phyloP scores from a whole-genome alignment of 2,113 vertebrate genomes.

The Pelvicachromis taeniatus region DNA sequence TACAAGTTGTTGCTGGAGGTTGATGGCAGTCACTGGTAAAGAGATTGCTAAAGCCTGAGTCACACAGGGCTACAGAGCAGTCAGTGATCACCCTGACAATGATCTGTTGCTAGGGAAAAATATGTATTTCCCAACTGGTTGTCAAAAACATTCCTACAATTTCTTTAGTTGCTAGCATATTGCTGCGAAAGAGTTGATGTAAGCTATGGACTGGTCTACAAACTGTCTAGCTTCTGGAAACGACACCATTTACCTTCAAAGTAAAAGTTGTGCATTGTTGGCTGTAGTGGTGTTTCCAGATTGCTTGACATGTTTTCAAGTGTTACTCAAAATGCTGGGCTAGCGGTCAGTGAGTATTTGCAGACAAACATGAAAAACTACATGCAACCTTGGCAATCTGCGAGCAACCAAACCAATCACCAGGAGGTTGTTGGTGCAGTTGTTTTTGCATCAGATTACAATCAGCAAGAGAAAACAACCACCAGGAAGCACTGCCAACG shows the following conservation, averaged over 20 bases:
- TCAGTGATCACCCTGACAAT: background rate
- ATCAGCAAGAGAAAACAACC: rapidly evolving
- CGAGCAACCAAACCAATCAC: background rate
- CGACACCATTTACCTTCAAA: background rate
- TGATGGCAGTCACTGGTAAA: background rate
- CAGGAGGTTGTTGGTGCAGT: background rate
- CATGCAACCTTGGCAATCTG: background rate
- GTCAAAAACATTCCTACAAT: background rate
- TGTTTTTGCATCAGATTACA: background rate
- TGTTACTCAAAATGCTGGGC: rapidly evolving
- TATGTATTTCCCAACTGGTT: background rate
- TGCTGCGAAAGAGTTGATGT: background rate
- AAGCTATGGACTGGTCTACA: background rate
- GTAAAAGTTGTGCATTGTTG: background rate
- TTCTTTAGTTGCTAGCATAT: background rate
- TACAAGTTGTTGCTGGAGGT: background rate
- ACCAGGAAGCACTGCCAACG: background rate
- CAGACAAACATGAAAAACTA: background rate
- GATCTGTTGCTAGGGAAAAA: rapidly evolving
- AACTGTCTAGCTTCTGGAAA: background rate
- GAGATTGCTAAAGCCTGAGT: background rate
- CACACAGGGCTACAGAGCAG: background rate
- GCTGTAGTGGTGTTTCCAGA: background rate
- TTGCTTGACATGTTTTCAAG: rapidly evolving
- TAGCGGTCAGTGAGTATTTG: background rate